A percentile compares a stretch with the other conserved stretches of the same genome.
Evolutionary conservation across 2,888 invertebrate genomes (phyloP).

Genomic region (Tanypteryx hageni): DNA sequence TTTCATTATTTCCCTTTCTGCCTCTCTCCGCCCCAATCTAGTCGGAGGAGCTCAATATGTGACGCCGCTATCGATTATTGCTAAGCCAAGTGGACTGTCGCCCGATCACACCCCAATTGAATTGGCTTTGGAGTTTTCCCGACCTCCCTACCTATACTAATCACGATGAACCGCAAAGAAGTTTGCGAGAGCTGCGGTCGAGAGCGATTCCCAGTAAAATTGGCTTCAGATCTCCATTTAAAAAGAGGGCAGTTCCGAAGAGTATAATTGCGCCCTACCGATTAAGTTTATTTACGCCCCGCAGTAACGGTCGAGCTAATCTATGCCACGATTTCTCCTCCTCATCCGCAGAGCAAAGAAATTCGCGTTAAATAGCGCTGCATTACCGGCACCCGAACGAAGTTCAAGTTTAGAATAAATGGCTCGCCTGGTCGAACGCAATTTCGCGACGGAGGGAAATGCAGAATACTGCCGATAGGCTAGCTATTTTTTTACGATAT

Average conservation of each 20-base stretch:
- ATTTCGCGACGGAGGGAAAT: neutral
- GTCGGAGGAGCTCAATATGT: conserved; percentile 42
- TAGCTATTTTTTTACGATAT: no score
- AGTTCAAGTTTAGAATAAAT: neutral
- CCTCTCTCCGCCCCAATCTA: conserved; percentile 19
- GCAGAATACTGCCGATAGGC: neutral
- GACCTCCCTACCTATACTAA: conserved; percentile 18
- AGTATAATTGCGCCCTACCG: conserved; percentile 29
- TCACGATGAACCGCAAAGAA: conserved; percentile 56
- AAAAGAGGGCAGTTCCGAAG: neutral
- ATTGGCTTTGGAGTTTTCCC: conserved; percentile 33
- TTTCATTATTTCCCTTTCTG: neutral
- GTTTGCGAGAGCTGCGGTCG: conserved; percentile 54
- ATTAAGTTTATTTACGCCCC: conserved; percentile 26
- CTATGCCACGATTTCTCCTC: neutral
- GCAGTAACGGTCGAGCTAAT: conserved; percentile 7
- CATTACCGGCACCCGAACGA: neutral
- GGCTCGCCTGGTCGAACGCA: neutral
- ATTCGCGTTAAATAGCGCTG: neutral
- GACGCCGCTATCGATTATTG: conserved; percentile 49
- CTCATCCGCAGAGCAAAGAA: conserved; percentile 31
- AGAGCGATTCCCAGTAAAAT: conserved; percentile 49
- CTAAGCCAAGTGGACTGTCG: conserved; percentile 60
- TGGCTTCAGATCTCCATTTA: conserved; percentile 46
- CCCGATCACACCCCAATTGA: conserved; percentile 38